These are phyloP conservation scores for Agrypnia vestita DNA, from an alignment of 1,140 invertebrate species.

Conservation along the genomic window DNA sequence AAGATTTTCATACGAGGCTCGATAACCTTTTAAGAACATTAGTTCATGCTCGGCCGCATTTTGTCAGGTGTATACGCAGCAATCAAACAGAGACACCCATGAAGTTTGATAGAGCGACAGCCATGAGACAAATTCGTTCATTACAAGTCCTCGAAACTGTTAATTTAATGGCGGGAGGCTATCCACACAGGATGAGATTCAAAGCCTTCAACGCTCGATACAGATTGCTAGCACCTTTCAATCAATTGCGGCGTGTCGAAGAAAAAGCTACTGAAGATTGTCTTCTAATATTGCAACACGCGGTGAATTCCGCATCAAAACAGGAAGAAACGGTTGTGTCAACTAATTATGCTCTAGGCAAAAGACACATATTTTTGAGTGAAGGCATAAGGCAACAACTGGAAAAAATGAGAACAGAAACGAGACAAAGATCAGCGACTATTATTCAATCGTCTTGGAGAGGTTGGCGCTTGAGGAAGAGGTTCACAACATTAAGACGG, in stretches of 20 bases:
- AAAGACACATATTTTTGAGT: constrained; percentile 94
- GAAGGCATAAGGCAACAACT: constrained; percentile 93
- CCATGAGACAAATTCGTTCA: constrained; percentile 89
- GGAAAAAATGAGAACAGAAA: constrained; percentile 85
- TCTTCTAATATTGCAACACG: constrained; percentile 78
- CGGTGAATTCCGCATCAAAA: constrained; percentile 65
- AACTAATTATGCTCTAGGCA: constrained; percentile 92
- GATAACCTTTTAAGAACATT: constrained; percentile 93
- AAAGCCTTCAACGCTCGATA: constrained; percentile 94
- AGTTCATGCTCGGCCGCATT: constrained; percentile 94
- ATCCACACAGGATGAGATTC: constrained; percentile 95
- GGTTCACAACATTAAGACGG: constrained; percentile 79
- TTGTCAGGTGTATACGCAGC: constrained; percentile 92
- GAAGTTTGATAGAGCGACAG: constrained; percentile 81
- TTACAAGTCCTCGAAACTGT: constrained; percentile 96
- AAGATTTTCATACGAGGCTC: constrained; percentile 94
- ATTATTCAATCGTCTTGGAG: constrained; percentile 88
- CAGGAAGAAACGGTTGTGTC: constrained; percentile 75
- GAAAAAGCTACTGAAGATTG: constrained; percentile 88
- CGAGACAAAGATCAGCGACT: constrained; percentile 83
- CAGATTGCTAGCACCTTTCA: constrained; percentile 85
- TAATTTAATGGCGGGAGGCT: constrained; percentile 94
- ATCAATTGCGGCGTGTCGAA: constrained; percentile 82
- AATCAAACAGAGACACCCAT: constrained; percentile 85
- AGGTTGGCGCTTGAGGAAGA: constrained; percentile 81